These are phyloP conservation scores for Hoplostethus mediterraneus DNA, from an alignment of 2,797 vertebrate genomes.

Conservation along the genomic window DNA sequence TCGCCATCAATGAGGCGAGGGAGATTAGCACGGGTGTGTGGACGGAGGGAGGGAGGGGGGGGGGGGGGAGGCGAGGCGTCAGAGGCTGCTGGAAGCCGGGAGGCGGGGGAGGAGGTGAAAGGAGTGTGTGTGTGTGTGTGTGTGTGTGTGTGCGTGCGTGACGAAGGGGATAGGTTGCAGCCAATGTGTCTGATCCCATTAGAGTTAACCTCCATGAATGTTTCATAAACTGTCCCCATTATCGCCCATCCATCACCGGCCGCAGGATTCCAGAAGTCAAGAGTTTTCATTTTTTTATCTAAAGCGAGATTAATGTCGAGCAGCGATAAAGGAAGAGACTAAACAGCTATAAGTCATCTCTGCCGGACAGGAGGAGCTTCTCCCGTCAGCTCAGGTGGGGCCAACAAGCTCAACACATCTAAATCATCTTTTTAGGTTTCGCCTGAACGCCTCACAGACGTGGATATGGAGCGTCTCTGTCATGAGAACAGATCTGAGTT, in stretches of 20 bases:
- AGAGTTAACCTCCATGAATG: slow-evolving; percentile 49
- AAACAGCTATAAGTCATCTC: slow-evolving; percentile 13
- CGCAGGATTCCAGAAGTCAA: slow-evolving; percentile 35
- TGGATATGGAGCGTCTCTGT: not conserved
- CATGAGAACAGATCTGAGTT: not conserved
- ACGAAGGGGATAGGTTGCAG: slow-evolving; percentile 34
- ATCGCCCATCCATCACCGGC: slow-evolving; percentile 43
- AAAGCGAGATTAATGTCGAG: slow-evolving; percentile 34
- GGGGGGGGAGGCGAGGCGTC: slow-evolving; percentile 42
- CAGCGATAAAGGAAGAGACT: slow-evolving; percentile 5
- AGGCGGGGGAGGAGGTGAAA: slow-evolving; percentile 30
- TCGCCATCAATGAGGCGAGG: slow-evolving; percentile 62
- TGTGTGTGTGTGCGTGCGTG: slow-evolving; percentile 10
- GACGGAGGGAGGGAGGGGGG: slow-evolving; percentile 32
- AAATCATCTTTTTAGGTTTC: not conserved
- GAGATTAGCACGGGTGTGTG: slow-evolving; percentile 68
- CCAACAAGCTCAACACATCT: not conserved
- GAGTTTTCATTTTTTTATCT: slow-evolving; percentile 45
- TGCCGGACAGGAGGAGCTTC: not conserved
- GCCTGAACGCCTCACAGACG: not conserved
- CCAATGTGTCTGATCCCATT: slow-evolving; percentile 28
- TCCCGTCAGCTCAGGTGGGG: not conserved
- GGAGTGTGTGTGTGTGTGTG: slow-evolving; percentile 5
- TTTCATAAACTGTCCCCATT: slow-evolving; percentile 53
- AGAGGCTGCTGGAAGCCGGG: slow-evolving; percentile 40